Percentiles rank a stretch among this genome's conserved stretches.
Evolutionary conservation across 2,113 vertebrate species (phyloP).

Genomic region (Bettongia penicillata): DNA sequence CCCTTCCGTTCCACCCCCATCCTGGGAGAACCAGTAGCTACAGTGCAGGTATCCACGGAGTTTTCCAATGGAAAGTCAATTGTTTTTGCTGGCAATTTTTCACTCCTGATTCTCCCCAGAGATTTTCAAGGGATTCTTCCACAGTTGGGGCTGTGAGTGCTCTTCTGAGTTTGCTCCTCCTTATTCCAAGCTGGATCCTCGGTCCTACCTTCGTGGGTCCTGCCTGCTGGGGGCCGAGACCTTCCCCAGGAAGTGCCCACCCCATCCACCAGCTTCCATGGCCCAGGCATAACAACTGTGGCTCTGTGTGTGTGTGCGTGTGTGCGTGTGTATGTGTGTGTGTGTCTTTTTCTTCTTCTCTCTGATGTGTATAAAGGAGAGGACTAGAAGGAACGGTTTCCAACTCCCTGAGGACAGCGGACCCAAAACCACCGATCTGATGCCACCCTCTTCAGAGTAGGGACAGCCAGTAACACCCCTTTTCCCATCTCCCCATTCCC

Average conservation of each 20-base stretch:
- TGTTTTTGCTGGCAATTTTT: background rate
- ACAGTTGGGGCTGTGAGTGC: background rate
- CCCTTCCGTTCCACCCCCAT: background rate
- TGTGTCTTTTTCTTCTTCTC: conserved; percentile 72
- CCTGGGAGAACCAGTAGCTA: background rate
- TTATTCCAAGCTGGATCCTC: background rate
- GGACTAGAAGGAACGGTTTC: conserved; percentile 81
- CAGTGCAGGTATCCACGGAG: background rate
- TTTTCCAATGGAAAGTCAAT: background rate
- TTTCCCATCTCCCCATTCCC: conserved; percentile 57
- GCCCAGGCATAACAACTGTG: conserved; percentile 78
- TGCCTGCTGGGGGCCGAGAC: background rate
- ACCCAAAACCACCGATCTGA: conserved; percentile 81
- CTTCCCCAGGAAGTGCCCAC: conserved; percentile 53
- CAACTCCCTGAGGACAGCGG: conserved; percentile 81
- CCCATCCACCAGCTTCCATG: conserved; percentile 59
- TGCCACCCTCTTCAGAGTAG: conserved; percentile 82
- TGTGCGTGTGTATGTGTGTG: conserved; percentile 74
- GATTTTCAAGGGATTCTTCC: background rate
- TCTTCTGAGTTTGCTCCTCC: background rate
- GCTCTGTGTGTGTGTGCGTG: conserved; percentile 79
- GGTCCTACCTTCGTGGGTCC: background rate
- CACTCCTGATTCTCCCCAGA: background rate
- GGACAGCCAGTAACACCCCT: conserved; percentile 79
- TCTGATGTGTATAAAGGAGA: conserved; percentile 79